phyloP scores from a whole-genome alignment of 2,797 vertebrate genomes.

The Enteromius afrohamiltoni region DNA sequence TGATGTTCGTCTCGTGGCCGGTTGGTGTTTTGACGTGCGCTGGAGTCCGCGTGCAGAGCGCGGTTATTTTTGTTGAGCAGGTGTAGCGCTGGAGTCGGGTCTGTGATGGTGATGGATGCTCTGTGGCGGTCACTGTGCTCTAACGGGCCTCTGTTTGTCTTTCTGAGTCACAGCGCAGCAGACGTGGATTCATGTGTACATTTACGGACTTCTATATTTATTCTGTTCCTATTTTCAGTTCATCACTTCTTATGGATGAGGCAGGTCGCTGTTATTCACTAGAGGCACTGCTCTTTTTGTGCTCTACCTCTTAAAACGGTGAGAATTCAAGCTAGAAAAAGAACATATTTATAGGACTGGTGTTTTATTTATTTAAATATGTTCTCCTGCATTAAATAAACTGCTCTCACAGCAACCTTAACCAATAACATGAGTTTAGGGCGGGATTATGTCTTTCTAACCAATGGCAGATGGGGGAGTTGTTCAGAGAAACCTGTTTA shows the following conservation, averaged over 20 bases:
- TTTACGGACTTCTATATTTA: slow-evolving; percentile 45
- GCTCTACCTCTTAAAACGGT: background rate
- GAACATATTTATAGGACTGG: background rate
- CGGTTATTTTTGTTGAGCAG: slow-evolving; percentile 53
- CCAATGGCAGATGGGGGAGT: background rate
- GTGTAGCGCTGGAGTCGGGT: slow-evolving; percentile 13
- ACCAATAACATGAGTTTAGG: background rate
- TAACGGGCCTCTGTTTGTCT: slow-evolving; percentile 54
- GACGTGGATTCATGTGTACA: slow-evolving; percentile 35
- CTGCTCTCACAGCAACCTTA: background rate
- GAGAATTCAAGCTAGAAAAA: background rate
- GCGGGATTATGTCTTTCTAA: background rate
- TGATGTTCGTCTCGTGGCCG: background rate
- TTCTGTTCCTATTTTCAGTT: slow-evolving; percentile 49
- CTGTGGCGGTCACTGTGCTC: slow-evolving; percentile 43
- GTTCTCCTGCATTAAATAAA: background rate
- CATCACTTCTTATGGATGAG: slow-evolving; percentile 31
- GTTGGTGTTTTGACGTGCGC: background rate
- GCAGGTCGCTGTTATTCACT: slow-evolving; percentile 13
- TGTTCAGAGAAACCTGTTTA: background rate
- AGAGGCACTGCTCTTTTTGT: background rate
- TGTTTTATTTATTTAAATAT: background rate
- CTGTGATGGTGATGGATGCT: slow-evolving; percentile 55
- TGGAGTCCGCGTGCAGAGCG: background rate
- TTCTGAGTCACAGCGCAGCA: slow-evolving; percentile 32